Evolutionary conservation across 2,113 vertebrate species (phyloP).

Genomic region (Lanius collurio): DNA sequence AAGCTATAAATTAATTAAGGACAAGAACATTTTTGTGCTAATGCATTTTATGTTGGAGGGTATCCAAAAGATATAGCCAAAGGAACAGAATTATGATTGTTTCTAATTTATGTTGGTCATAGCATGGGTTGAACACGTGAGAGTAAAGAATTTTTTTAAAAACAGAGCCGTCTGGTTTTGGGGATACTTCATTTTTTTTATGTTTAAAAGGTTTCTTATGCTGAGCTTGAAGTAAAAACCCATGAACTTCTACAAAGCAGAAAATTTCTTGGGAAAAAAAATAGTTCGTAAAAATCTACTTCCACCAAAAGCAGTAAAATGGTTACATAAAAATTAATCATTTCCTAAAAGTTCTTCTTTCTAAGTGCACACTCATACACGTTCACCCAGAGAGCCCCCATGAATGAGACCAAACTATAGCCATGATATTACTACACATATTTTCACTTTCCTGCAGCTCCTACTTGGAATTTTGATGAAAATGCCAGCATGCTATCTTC

Average conservation of each 20-base stretch:
- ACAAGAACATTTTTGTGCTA: slow-evolving; percentile 49
- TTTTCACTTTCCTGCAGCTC: not conserved
- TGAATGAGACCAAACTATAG: not conserved
- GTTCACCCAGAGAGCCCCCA: fast-evolving
- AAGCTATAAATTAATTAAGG: slow-evolving; percentile 44
- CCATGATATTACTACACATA: not conserved
- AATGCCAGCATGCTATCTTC: not conserved
- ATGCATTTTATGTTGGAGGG: slow-evolving; percentile 32
- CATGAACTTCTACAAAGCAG: not conserved
- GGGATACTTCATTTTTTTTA: not conserved
- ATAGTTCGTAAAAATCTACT: not conserved
- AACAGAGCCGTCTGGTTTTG: not conserved
- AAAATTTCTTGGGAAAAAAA: not conserved
- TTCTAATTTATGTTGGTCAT: slow-evolving; percentile 19
- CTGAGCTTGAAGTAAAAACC: not conserved
- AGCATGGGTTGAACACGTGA: not conserved
- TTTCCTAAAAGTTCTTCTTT: not conserved
- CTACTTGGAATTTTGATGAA: not conserved
- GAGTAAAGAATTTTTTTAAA: slow-evolving; percentile 31
- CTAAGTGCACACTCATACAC: not conserved
- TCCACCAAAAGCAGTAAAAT: not conserved
- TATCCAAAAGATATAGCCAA: slow-evolving; percentile 42
- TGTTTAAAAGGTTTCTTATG: not conserved
- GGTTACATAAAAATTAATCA: not conserved
- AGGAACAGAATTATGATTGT: slow-evolving; percentile 35